Evolutionary conservation across 2,888 invertebrate genomes (phyloP).

Genomic region (Nymphalis urticae): DNA sequence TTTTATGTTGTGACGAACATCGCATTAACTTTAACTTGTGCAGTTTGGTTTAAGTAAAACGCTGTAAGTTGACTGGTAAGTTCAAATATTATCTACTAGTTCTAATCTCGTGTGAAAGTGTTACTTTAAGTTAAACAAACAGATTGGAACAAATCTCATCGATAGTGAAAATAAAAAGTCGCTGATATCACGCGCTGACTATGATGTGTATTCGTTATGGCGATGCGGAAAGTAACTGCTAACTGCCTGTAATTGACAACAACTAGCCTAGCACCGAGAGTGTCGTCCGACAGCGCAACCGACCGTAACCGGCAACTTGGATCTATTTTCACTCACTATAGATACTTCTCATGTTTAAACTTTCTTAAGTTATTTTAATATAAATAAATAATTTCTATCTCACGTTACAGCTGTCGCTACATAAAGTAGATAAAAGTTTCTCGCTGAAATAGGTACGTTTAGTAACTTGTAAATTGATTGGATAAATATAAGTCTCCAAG

Average conservation of each 20-base stretch:
- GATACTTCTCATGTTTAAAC: conserved; percentile 37
- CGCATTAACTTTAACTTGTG: conserved; percentile 57
- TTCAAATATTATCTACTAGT: conserved; percentile 8
- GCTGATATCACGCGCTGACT: conserved; percentile 10
- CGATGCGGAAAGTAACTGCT: conserved; percentile 20
- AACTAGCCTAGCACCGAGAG: conserved; percentile 22
- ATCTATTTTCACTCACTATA: conserved; percentile 42
- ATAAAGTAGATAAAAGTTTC: not conserved
- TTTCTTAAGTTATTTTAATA: conserved; percentile 39
- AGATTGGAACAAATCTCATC: not conserved
- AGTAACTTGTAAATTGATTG: conserved; percentile 2
- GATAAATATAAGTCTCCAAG: not conserved
- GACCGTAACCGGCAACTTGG: conserved; percentile 40
- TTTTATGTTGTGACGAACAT: conserved; percentile 59
- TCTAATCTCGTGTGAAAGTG: conserved; percentile 7
- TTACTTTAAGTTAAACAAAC: not conserved
- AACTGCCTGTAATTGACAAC: conserved; percentile 25
- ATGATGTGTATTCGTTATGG: conserved; percentile 20
- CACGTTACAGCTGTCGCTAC: not conserved
- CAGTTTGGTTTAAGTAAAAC: conserved; percentile 24
- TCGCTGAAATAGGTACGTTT: conserved; percentile 10
- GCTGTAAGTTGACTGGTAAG: conserved; percentile 24
- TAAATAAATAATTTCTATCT: conserved; percentile 14
- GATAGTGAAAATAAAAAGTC: conserved; percentile 12
- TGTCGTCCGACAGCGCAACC: conserved; percentile 34